Percentiles rank a stretch among this genome's conserved stretches.
Conservation (phyloP, 2,797 vertebrate species). For the Chloroceryle inda region DNA sequence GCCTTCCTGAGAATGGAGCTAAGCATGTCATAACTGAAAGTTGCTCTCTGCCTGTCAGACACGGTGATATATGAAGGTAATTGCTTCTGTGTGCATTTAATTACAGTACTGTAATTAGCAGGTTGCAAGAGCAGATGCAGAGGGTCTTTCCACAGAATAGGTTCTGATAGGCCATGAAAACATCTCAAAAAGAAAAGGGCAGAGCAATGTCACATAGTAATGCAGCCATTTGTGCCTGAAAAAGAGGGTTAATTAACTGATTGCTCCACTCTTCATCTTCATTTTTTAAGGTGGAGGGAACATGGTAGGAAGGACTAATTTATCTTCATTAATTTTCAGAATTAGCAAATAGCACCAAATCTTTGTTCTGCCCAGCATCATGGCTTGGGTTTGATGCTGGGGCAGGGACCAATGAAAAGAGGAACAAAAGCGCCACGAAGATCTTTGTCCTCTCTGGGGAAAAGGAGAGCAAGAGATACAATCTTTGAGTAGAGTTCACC, state of each 20-base stretch:
- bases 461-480: neutral
- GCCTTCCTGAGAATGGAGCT: neutral
- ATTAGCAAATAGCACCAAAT: neutral
- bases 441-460: neutral
- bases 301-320: conserved; percentile 18
- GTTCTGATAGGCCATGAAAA: conserved; percentile 56
- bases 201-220: conserved; percentile 68
- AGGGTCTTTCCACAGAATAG: conserved; percentile 43
- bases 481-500: neutral
- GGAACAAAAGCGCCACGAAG: neutral
- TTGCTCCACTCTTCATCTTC: conserved; percentile 43
- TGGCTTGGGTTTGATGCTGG: neutral
- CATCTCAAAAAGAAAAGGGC: conserved; percentile 61
- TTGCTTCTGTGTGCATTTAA: conserved; percentile 59
- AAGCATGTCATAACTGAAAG: neutral
- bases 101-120: conserved; percentile 75
- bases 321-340: conserved; percentile 48
- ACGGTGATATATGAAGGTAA: conserved; percentile 69
- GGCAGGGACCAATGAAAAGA: neutral
- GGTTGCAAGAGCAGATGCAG: conserved; percentile 70
- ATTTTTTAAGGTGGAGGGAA: conserved; percentile 40
- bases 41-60: conserved; percentile 27
- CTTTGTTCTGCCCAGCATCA: neutral
- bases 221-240: conserved; percentile 33
- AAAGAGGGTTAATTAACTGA: conserved; percentile 67